Evolutionary conservation across 2,888 invertebrate species (phyloP).

Genomic region (Parnassius apollo): DNA sequence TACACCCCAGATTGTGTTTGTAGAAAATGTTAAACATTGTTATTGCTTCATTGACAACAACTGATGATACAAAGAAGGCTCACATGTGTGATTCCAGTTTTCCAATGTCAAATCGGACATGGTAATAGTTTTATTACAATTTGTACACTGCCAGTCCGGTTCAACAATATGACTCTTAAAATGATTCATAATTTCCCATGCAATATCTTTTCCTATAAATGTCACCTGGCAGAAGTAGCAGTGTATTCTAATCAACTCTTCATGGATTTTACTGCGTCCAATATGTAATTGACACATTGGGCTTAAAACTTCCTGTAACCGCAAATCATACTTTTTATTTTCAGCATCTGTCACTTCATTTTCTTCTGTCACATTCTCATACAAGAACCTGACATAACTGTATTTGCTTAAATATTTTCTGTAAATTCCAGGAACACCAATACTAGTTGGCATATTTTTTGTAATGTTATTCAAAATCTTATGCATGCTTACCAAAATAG

Average conservation of each 20-base stretch:
- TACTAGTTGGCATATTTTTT: constrained; percentile 1
- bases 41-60: too few relatives aligned
- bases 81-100: constrained; percentile 49
- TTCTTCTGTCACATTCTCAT: constrained; percentile 32
- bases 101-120: constrained; percentile 36
- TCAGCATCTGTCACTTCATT: background rate
- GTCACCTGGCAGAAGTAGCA: constrained; percentile 44
- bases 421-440: constrained; percentile 15
- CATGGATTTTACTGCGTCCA: background rate
- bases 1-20: too few relatives aligned
- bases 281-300: constrained; percentile 40
- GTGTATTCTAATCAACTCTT: constrained; percentile 38
- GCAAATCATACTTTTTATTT: constrained; percentile 43
- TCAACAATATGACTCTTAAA: constrained; percentile 48
- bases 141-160: constrained; percentile 47
- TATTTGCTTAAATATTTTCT: constrained; percentile 38
- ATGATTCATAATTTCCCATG: constrained; percentile 39
- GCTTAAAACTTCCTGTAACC: constrained; percentile 48
- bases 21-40: too few relatives aligned
- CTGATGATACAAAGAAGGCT: background rate
- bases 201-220: constrained; percentile 33
- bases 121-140: constrained; percentile 40
- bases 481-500: background rate
- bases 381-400: constrained; percentile 52
- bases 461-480: constrained; percentile 3